A percentile compares a stretch with the other conserved stretches of the same genome.
These are phyloP conservation scores for Fratercula arctica DNA, from an alignment of 2,797 vertebrate species.

Conservation along the genomic window DNA sequence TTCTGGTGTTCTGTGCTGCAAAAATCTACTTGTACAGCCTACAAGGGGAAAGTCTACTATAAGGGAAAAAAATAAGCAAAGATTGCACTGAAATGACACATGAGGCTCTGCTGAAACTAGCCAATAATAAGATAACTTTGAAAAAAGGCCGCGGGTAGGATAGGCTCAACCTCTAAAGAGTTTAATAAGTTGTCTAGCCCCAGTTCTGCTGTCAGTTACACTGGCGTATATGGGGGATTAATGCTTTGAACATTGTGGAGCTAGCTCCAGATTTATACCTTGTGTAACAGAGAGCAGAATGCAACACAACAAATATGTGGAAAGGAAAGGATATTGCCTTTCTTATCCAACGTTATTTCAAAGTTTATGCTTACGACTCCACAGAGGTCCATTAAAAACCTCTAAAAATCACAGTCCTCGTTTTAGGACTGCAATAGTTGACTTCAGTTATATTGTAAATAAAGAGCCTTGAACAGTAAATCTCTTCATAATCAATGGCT, in stretches of 20 bases:
- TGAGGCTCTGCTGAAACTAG: not conserved
- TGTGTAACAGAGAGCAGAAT: not conserved
- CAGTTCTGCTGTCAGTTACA: not conserved
- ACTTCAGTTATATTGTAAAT: constrained; percentile 60
- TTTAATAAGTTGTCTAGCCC: constrained; percentile 31
- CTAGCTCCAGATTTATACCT: constrained; percentile 23
- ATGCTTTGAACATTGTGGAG: not conserved
- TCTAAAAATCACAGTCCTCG: constrained; percentile 22
- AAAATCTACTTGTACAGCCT: not conserved
- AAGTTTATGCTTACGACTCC: constrained; percentile 41
- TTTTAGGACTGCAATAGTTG: constrained; percentile 41
- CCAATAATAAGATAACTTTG: constrained; percentile 14
- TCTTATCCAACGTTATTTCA: constrained; percentile 38
- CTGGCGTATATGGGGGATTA: constrained; percentile 12
- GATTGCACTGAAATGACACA: not conserved
- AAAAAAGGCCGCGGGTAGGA: not conserved
- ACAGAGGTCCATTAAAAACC: constrained; percentile 13
- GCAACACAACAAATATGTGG: constrained; percentile 21
- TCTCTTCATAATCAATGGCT: constrained; percentile 60
- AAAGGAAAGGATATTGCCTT: constrained; percentile 51
- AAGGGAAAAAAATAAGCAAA: not conserved
- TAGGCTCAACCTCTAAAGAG: not conserved
- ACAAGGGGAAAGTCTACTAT: not conserved
- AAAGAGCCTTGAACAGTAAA: constrained; percentile 47
- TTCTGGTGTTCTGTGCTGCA: not conserved